These are phyloP conservation scores for Amaurobius ferox DNA, from an alignment of 2,888 invertebrate genomes.

Conservation along the genomic window DNA sequence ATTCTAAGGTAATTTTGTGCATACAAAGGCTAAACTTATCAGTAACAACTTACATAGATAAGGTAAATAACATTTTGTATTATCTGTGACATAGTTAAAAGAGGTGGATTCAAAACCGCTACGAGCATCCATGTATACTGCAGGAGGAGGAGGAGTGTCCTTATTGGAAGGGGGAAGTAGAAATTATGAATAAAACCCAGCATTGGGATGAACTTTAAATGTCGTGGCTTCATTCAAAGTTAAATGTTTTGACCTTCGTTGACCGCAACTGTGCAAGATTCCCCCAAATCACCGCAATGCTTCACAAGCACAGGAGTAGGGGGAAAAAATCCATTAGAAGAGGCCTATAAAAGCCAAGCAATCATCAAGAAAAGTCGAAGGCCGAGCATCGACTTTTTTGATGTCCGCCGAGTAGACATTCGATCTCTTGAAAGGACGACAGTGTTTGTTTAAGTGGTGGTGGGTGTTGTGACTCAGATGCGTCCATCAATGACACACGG, in stretches of 20 bases:
- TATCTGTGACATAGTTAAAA: too few species aligned
- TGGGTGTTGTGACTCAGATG: slow-evolving; percentile 70
- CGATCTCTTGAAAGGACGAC: slow-evolving; percentile 69
- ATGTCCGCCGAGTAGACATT: slow-evolving; percentile 51
- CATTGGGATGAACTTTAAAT: too few species aligned
- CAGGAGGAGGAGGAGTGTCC: too few species aligned
- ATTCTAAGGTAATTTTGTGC: too few species aligned
- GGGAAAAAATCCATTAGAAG: slow-evolving; percentile 1
- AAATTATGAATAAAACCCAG: too few species aligned
- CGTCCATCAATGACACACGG: slow-evolving; percentile 68
- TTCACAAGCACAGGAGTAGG: neutral
- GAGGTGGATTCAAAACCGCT: too few species aligned
- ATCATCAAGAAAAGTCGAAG: slow-evolving; percentile 53
- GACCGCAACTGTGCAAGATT: neutral
- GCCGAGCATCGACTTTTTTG: slow-evolving; percentile 44
- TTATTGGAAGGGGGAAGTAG: too few species aligned
- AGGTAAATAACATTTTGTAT: too few species aligned
- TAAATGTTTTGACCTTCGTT: neutral
- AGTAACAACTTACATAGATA: too few species aligned
- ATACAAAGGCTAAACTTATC: too few species aligned
- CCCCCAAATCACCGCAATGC: slow-evolving; percentile 5
- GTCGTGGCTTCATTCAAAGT: neutral
- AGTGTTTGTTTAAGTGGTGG: slow-evolving; percentile 71
- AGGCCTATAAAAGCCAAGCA: neutral
- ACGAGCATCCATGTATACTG: too few species aligned